phyloP scores from a whole-genome alignment of 2,797 vertebrate genomes.

The Rhynchotus rufescens region DNA sequence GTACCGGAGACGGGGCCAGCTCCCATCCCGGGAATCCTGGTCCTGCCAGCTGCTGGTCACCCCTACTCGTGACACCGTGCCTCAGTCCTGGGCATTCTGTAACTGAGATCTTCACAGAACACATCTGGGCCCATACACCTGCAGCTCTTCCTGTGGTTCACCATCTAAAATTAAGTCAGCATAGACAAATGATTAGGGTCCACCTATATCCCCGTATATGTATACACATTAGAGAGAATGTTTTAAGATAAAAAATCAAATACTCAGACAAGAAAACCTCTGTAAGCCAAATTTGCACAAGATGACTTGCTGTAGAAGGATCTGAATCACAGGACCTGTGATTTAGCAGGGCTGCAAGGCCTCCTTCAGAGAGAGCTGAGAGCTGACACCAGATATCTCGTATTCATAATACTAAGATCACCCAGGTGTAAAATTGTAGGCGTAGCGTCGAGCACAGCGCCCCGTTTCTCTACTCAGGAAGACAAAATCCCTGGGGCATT shows the following conservation, averaged over 20 bases:
- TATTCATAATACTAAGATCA: constrained; percentile 34
- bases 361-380: not conserved
- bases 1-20: too few species aligned
- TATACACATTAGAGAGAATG: not conserved
- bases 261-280: not conserved
- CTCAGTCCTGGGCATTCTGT: too few species aligned
- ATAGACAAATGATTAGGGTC: fast-evolving
- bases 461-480: constrained; percentile 48
- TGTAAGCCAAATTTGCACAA: not conserved
- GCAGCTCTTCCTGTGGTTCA: not conserved
- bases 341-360: not conserved
- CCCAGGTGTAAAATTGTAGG: constrained; percentile 35
- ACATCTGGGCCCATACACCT: too few species aligned
- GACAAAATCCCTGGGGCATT: not conserved
- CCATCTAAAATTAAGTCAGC: not conserved
- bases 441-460: not conserved
- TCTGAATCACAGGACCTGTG: constrained; percentile 1
- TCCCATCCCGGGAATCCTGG: too few species aligned
- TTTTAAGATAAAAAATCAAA: not conserved
- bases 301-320: not conserved
- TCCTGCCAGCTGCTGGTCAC: too few species aligned
- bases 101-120: too few species aligned
- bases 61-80: too few species aligned
- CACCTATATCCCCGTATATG: not conserved
- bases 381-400: not conserved